Conservation (phyloP, 2,888 invertebrate species). For the Philopedon plagiatum region DNA sequence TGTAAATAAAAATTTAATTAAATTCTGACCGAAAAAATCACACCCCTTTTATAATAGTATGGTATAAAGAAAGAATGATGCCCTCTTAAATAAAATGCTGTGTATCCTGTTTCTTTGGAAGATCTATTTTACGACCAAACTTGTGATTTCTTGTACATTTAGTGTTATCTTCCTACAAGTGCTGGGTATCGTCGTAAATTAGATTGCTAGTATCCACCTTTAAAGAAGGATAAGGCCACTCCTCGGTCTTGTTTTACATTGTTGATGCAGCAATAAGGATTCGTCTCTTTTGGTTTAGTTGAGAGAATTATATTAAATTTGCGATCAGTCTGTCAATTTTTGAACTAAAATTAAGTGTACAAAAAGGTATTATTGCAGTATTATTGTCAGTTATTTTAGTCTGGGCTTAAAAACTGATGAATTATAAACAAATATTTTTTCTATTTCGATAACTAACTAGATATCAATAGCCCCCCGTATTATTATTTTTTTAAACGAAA, state of each 20-base stretch:
- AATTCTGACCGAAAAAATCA: too few species aligned
- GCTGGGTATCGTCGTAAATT: conserved; percentile 13
- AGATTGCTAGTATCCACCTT: conserved; percentile 12
- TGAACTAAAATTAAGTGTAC: too few species aligned
- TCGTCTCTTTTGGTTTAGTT: neutral
- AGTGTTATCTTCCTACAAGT: conserved; percentile 23
- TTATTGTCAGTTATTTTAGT: too few species aligned
- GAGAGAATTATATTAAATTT: neutral
- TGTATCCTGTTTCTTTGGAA: neutral
- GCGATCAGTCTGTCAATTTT: neutral
- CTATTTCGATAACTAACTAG: too few species aligned
- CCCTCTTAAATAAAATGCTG: conserved; percentile 1
- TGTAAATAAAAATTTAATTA: too few species aligned
- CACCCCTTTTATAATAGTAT: too few species aligned
- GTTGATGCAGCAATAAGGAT: neutral
- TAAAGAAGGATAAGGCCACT: conserved; percentile 17
- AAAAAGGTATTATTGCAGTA: too few species aligned
- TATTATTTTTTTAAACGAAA: too few species aligned
- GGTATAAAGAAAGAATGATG: too few species aligned
- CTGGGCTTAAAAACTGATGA: too few species aligned
- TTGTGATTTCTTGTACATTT: conserved; percentile 16
- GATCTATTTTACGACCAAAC: conserved; percentile 7
- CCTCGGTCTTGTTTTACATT: conserved; percentile 18
- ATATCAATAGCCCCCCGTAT: too few species aligned
- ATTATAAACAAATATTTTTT: too few species aligned